Base-by-base conservation (phyloP, 2,888 invertebrate species). In the Ganaspis brasiliensis region DNA sequence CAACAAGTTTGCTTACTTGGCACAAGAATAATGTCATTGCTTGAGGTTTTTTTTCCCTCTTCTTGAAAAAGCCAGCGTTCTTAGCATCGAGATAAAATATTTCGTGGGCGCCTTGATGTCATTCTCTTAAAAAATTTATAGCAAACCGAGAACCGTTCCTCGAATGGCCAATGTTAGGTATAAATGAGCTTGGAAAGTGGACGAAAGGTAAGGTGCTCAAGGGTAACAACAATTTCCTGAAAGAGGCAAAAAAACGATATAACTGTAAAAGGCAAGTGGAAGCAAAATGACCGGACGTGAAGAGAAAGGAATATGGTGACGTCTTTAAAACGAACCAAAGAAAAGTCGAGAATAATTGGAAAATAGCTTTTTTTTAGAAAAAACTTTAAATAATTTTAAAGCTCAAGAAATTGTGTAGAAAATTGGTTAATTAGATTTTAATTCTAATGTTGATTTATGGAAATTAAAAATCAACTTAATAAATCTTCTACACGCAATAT, bases 171-270 rank as follows among this genome's bases (percentile, higher is more conserved):
- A 74, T 76, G 77, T 77, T 73, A 74, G 71, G 61, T 73, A 76
- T 78, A 77, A 82, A 78, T 75, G 77, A 78, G 76, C 72, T 71
- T 55, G 57, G 63, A 70, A 67, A 74, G 35, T 67, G 71, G 75
- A 75, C 57, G 31, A 49, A 55, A 73, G 73, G 55, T 52, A 59
- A 49, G 40, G 74, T 73, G 61, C 59, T 70, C 59, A 57, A 57
- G 45, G 57, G 19, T 52, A 55, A 57, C 49, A 59, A 52, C 72
- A 45, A 73, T 73, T 8, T 40, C 35, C 76, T 70, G 55, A 63
- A 24, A 75, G n/a, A 26, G 57, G 12, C 72, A 73, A 59, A 73
- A 56, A 45, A 78, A 40, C 45, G 49, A 59, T 40, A 40, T n/a
- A n/a, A 78, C 40, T 70, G 52, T 26, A 45, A 24, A 70, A 74